Percentiles rank a stretch among this genome's conserved stretches.
Conservation (phyloP, 2,797 vertebrate species). For the Hemitrygon akajei region DNA sequence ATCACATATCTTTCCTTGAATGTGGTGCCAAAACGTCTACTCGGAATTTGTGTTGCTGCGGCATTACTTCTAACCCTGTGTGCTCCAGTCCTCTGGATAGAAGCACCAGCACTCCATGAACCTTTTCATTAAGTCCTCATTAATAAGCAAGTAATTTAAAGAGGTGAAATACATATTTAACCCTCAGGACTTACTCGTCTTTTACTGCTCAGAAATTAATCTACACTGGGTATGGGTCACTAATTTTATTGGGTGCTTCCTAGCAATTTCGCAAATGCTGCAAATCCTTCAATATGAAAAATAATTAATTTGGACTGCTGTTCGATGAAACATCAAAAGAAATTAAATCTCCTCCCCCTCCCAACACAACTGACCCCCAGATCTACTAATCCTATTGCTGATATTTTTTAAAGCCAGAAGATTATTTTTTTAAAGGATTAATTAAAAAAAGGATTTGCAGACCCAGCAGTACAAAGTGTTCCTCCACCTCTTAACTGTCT, state of each 20-base stretch:
- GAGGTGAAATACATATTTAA: background rate
- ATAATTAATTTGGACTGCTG: background rate
- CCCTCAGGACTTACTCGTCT: background rate
- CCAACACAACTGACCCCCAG: background rate
- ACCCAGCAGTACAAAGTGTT: background rate
- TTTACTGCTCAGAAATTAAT: background rate
- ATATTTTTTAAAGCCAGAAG: background rate
- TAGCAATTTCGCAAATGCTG: background rate
- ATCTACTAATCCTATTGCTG: constrained; percentile 1
- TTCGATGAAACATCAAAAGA: background rate
- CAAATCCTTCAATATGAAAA: background rate
- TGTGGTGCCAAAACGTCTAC: no score
- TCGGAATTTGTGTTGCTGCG: no score
- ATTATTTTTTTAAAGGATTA: background rate
- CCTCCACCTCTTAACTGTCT: background rate
- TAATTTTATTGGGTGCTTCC: background rate
- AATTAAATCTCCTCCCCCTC: background rate
- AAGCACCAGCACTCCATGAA: no score
- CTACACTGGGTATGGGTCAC: background rate
- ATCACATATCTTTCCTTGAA: no score
- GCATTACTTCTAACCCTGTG: no score
- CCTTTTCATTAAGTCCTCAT: background rate
- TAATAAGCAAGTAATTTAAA: background rate
- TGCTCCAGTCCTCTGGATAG: no score
- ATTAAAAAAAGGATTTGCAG: background rate